Percentiles rank a stretch among this genome's conserved stretches.
Evolutionary conservation across 2,113 vertebrate genomes (phyloP).

Genomic region (Microtus oregoni): DNA sequence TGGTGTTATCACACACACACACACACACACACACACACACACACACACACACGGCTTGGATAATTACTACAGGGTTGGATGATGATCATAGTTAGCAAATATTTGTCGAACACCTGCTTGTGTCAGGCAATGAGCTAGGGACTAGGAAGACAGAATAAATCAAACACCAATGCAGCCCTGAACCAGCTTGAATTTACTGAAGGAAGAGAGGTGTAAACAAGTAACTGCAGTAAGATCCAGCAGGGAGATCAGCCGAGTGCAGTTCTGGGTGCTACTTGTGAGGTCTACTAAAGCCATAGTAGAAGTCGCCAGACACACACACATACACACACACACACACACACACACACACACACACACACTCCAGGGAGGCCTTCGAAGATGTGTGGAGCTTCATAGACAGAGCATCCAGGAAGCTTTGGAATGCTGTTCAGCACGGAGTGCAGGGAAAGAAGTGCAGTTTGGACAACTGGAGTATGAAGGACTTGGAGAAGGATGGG

Average conservation of each 20-base stretch:
- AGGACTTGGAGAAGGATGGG: neutral
- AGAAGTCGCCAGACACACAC: neutral
- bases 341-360: neutral
- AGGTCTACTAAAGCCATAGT: neutral
- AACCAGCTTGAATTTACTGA: neutral
- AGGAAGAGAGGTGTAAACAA: neutral
- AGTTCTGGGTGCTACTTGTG: neutral
- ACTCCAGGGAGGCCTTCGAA: neutral
- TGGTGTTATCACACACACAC: neutral
- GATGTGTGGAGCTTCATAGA: neutral
- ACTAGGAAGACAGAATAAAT: neutral
- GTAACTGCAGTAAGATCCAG: neutral
- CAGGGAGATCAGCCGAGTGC: neutral
- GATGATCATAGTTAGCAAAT: constrained; percentile 18
- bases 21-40: neutral
- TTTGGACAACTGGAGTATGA: fast-evolving
- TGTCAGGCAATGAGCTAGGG: neutral
- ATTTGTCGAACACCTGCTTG: constrained; percentile 35
- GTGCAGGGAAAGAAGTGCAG: too few species aligned
- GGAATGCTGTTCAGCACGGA: neutral
- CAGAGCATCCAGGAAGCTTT: neutral
- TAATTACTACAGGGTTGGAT: neutral
- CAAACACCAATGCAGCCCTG: neutral
- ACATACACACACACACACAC: too few species aligned
- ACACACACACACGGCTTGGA: neutral